These are phyloP conservation scores for Pelosia muscerda DNA, from an alignment of 2,888 invertebrate genomes.

Conservation along the genomic window DNA sequence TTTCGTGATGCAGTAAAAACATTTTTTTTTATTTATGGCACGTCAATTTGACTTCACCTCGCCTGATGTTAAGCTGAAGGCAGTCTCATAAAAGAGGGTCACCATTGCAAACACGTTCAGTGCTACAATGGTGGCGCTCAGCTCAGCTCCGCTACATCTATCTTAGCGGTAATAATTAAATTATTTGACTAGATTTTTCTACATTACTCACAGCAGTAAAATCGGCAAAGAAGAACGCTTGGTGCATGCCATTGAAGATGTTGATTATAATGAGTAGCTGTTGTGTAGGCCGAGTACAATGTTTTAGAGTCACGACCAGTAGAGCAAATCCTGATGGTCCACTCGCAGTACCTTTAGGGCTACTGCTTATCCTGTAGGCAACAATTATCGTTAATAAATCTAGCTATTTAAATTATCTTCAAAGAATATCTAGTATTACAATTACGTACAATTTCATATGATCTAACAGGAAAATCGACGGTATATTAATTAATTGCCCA, in stretches of 20 bases:
- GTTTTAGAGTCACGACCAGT: conserved; percentile 85
- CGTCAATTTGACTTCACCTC: no score
- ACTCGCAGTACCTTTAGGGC: conserved; percentile 64
- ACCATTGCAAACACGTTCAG: no score
- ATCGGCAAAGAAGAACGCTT: conserved; percentile 89
- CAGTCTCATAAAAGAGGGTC: no score
- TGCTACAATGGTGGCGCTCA: no score
- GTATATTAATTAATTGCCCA: no score
- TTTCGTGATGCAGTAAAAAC: no score
- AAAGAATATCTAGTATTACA: neutral
- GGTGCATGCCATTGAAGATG: conserved; percentile 89
- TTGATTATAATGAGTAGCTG: conserved; percentile 89
- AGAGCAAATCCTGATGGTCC: conserved; percentile 76
- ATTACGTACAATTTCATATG: neutral
- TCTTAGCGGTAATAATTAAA: neutral
- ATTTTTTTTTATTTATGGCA: no score
- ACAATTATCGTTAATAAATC: neutral
- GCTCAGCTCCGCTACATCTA: no score
- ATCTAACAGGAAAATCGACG: no score
- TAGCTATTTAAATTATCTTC: neutral
- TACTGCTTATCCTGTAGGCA: conserved; percentile 74
- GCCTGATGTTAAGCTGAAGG: no score
- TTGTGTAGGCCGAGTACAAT: conserved; percentile 87
- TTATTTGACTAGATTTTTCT: neutral
- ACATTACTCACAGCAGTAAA: conserved; percentile 76